Base-by-base conservation (phyloP, 92 coral and sea anemone species). In the Paramuricea clavata region DNA sequence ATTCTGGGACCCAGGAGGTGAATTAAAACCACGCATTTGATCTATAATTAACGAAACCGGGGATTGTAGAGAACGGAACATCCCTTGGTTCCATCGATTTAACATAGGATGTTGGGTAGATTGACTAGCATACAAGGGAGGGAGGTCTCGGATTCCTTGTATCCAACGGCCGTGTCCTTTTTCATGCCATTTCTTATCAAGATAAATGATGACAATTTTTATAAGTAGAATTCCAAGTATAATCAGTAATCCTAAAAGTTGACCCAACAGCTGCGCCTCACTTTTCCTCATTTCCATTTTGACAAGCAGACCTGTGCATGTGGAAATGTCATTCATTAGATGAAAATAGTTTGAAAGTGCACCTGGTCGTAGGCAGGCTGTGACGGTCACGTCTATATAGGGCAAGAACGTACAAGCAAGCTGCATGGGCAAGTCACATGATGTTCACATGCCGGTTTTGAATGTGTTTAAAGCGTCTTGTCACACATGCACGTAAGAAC, bases 121-220 rank as follows among this genome's bases (percentile, higher is more conserved):
- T 39, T 70, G 76, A 12, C 76, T 35, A 2, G 49, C 19, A 23
- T 33, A 70, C 76, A 70, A 70, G 10, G 76, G 76, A 15, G 76
- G 76, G 5, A 70, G 30, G 33, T 70, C 76, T 23, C 76, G 23
- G 3, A 35, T 70, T n/a, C 76, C 76, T 33, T n/a, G 23, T 15
- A 3, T 70, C 49, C 17, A 33, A 70, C 33, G 41, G 41, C 22
- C 30, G 22, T 70, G 49, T 5, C 41, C 76, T 16, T 70, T 70
- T 34, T 49, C 47, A 49, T 70, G 76, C 76, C 76, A 70, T 70
- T 70, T 70, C 23, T 70, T 70, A 19, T 70, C 76, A 11, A 70
- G 52, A 70, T 34, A 70, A 5, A 70, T 70, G 10, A 70, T 39
- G 10, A 70, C 25, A 70, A 70, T 34, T 35, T 33, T 70, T 17